phyloP scores from a whole-genome alignment of 2,113 vertebrate species.

The Gallinago jamesoni region DNA sequence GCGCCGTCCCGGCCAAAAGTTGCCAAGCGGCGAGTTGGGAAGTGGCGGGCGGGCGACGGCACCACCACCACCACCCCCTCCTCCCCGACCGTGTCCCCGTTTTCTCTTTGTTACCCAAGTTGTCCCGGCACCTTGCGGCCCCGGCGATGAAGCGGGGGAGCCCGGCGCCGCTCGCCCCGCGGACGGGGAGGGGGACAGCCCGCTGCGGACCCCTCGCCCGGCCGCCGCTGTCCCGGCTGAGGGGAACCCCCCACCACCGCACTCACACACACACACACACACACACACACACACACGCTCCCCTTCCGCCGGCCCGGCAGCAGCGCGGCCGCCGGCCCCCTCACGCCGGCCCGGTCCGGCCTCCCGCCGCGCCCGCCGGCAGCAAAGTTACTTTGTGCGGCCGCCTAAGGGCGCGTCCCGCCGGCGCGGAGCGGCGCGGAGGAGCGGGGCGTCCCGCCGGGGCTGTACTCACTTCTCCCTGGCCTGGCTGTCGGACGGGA shows the following conservation, averaged over 20 bases:
- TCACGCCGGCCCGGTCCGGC: too few relatives aligned
- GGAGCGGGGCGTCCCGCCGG: too few relatives aligned
- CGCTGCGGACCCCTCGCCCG: too few relatives aligned
- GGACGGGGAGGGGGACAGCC: background rate
- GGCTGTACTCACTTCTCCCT: slow-evolving; percentile 91
- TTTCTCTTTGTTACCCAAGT: background rate
- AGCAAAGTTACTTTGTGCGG: too few relatives aligned
- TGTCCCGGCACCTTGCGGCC: background rate
- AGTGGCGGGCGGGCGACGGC: background rate
- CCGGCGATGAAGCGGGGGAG: background rate
- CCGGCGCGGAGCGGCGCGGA: too few relatives aligned
- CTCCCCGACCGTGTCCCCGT: background rate
- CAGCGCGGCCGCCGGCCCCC: too few relatives aligned
- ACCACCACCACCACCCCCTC: too few relatives aligned
- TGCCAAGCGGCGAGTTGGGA: background rate
- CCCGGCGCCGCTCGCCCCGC: background rate
- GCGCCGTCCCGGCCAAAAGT: background rate
- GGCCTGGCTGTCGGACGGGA: slow-evolving; percentile 96
- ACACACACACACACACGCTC: background rate
- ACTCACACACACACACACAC: too few relatives aligned
- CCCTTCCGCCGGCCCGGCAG: too few relatives aligned
- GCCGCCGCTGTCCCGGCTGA: background rate
- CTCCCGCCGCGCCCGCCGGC: too few relatives aligned
- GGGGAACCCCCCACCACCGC: background rate
- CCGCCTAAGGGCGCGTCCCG: too few relatives aligned